These are phyloP conservation scores for Odontophorus gujanensis DNA, from an alignment of 2,113 vertebrate genomes.

Conservation along the genomic window DNA sequence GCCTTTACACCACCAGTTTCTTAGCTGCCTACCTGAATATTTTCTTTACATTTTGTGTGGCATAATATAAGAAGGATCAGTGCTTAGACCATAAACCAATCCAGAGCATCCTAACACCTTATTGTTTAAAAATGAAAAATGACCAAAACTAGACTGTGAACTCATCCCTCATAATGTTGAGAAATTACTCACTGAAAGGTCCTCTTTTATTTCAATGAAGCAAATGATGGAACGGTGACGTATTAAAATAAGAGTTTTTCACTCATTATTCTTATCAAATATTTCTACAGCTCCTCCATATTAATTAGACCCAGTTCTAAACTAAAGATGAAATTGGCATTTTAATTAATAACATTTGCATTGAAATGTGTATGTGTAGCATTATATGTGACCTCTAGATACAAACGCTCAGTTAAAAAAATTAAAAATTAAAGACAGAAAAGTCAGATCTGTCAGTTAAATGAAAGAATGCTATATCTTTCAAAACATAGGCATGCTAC, in stretches of 20 bases:
- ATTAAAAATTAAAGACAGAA: not conserved
- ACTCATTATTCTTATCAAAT: not conserved
- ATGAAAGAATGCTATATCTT: not conserved
- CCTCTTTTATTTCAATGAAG: not conserved
- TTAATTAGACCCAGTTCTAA: not conserved
- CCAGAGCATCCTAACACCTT: not conserved
- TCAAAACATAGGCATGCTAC: not conserved
- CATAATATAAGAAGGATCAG: not conserved
- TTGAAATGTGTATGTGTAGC: not conserved
- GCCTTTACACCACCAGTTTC: not conserved
- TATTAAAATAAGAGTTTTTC: not conserved
- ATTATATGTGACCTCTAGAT: not conserved
- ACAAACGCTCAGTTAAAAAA: not conserved
- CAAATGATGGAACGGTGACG: not conserved
- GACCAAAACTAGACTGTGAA: not conserved
- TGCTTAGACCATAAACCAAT: not conserved
- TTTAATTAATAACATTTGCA: not conserved
- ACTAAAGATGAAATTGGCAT: not conserved
- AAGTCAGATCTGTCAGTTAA: not conserved
- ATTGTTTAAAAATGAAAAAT: not conserved
- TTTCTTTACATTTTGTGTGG: not conserved
- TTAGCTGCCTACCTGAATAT: not conserved
- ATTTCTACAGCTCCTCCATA: not conserved
- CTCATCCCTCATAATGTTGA: not conserved
- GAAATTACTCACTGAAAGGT: not conserved